Evolutionary conservation across 2,888 invertebrate genomes (phyloP), one percentile per base, ranked within the genome.

Genomic region (Exocentrus adspersus): DNA sequence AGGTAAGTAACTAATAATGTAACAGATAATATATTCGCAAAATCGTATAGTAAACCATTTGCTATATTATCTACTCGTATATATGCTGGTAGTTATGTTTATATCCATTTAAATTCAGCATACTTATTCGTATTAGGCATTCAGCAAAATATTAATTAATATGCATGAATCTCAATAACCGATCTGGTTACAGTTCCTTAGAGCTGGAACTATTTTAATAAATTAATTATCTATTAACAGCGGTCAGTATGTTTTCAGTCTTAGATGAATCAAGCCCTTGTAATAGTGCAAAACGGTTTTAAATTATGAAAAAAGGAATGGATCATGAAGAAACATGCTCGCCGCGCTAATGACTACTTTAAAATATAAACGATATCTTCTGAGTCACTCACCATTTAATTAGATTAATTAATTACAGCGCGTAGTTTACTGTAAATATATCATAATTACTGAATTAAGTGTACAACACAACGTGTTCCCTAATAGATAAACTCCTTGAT

Each of bases 161-260:
- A 20, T 48, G 48, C 14, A n/a, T n/a, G n/a, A n/a, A 37, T 37
- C 37, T 37, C 37, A 37, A 37, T 37, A 9, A 37, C n/a, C 37
- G n/a, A 37, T 37, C 37, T 37, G 14, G n/a, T n/a, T 12, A 37
- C 37, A n/a, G 21, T 21, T 20, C 6, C 3, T 1, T 48, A 21
- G 10, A 24, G 43, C 14, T 43, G 43, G 19, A 54, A 42, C 16
- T 10, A 43, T 28, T 28, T 43, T 28, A 41, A 28, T 53, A 53
- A 37, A 41, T 21, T 20, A 41, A 14, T 53, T 9, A 14, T 54
- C 2, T 28, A 16, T 24, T 37, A 37, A 37, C 12, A n/a, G n/a
- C 37, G n/a, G 14, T 5, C 12, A 12, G 37, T n/a, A 14, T 0
- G 37, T 14, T 37, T 37, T n/a, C 14, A 12, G n/a, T 37, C 12